Conservation (phyloP, 1,140 invertebrate genomes). For the Lasioglossum albipes region DNA sequence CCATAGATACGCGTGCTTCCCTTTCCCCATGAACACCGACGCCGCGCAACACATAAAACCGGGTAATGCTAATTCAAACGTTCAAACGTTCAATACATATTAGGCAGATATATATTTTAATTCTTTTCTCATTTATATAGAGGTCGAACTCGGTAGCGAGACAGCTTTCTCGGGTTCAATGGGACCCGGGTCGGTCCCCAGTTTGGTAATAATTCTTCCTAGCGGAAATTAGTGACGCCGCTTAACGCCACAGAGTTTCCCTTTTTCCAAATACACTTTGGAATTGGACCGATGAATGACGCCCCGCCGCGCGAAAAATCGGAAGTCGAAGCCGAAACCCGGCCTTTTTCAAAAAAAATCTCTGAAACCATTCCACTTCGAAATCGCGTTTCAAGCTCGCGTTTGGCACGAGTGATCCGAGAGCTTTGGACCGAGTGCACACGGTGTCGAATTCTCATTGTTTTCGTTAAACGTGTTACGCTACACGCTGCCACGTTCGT, state of each 20-base stretch:
- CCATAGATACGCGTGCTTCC: constrained; percentile 20
- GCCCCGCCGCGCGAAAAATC: constrained; percentile 1
- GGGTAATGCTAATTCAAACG: constrained; percentile 42
- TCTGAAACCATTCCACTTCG: background rate
- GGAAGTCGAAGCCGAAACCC: no score
- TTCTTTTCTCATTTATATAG: constrained; percentile 36
- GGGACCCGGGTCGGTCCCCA: background rate
- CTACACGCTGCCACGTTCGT: no score
- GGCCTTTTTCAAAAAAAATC: background rate
- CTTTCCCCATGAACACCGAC: background rate
- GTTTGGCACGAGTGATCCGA: background rate
- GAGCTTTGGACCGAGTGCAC: background rate
- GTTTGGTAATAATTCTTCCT: constrained; percentile 18
- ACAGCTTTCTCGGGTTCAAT: background rate
- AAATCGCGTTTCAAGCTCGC: background rate
- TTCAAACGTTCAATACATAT: no score
- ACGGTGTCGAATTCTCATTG: no score
- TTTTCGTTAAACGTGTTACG: background rate
- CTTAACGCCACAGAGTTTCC: background rate
- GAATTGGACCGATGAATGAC: background rate
- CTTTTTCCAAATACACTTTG: background rate
- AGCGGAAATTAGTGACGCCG: constrained; percentile 18
- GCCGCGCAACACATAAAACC: constrained; percentile 30
- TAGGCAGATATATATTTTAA: constrained; percentile 42
- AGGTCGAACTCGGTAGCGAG: background rate